Evolutionary conservation across 2,113 vertebrate genomes (phyloP).

Genomic region (Albula glossodonta): DNA sequence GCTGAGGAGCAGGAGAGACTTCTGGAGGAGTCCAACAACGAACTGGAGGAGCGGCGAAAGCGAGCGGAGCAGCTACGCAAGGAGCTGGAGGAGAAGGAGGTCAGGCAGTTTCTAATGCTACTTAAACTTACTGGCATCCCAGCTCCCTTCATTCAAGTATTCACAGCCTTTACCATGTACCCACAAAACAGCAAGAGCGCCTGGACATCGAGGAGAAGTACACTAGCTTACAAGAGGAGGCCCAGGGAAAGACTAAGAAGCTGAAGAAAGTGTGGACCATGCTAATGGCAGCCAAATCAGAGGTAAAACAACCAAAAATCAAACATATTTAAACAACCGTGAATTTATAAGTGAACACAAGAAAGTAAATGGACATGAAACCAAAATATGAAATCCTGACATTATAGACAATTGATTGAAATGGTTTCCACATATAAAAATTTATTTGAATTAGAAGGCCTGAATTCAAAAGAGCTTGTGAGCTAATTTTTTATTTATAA

Average conservation of each 20-base stretch:
- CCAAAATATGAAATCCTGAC: too few species aligned
- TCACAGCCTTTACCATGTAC: not conserved
- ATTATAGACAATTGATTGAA: too few species aligned
- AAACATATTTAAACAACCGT: not conserved
- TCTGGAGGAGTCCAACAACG: conserved; percentile 95
- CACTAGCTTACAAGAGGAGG: conserved; percentile 95
- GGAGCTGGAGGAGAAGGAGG: conserved; percentile 97
- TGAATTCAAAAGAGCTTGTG: too few species aligned
- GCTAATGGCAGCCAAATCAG: conserved; percentile 98
- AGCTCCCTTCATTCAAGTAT: not conserved
- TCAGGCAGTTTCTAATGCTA: conserved; percentile 40
- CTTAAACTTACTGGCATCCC: not conserved
- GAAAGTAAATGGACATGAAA: too few species aligned
- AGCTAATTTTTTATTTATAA: too few species aligned
- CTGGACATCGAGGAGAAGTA: conserved; percentile 98
- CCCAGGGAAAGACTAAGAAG: conserved; percentile 97
- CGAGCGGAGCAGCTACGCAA: conserved; percentile 92
- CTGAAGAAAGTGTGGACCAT: conserved; percentile 99
- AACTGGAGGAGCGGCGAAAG: conserved; percentile 88
- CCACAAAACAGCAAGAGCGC: conserved; percentile 87
- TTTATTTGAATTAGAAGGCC: too few species aligned
- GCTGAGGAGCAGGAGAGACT: conserved; percentile 98
- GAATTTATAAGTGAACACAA: not conserved
- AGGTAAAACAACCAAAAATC: conserved; percentile 64
- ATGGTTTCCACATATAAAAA: too few species aligned